Evolutionary conservation across 2,888 invertebrate species (phyloP).

Genomic region (Drosophila cyrtoloma): DNA sequence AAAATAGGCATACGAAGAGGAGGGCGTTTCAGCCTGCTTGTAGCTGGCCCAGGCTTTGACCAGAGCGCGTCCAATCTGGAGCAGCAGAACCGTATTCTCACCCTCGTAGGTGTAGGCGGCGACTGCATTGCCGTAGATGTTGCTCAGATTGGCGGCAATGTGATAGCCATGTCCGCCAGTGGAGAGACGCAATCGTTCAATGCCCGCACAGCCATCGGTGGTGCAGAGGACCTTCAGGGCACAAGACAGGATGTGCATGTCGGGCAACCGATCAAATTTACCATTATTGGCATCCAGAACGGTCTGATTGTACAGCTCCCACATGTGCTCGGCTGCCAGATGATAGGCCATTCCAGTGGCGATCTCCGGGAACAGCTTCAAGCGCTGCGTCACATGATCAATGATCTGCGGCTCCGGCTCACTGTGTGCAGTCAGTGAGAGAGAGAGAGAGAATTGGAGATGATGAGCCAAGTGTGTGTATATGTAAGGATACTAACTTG

Average conservation of each 20-base stretch:
- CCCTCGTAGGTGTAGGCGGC: slow-evolving; percentile 98
- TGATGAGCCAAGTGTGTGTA: not conserved
- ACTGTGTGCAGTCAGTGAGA: slow-evolving; percentile 84
- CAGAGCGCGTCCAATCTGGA: slow-evolving; percentile 94
- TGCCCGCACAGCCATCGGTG: slow-evolving; percentile 89
- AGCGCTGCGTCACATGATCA: slow-evolving; percentile 96
- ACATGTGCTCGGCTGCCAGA: slow-evolving; percentile 90
- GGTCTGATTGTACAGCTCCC: slow-evolving; percentile 93
- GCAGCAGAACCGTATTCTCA: slow-evolving; percentile 96
- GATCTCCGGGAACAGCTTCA: slow-evolving; percentile 94
- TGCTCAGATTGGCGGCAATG: slow-evolving; percentile 93
- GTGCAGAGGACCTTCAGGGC: slow-evolving; percentile 95
- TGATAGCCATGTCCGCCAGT: slow-evolving; percentile 99
- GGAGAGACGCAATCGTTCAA: slow-evolving; percentile 93
- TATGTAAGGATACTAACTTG: slow-evolving; percentile 86
- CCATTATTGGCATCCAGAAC: slow-evolving; percentile 92
- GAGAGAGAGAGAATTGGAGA: not conserved
- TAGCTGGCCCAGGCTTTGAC: slow-evolving; percentile 91
- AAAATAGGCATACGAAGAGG: slow-evolving; percentile 90
- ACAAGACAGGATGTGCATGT: slow-evolving; percentile 93
- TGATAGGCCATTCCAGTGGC: slow-evolving; percentile 92
- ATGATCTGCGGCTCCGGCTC: slow-evolving; percentile 94
- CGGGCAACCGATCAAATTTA: slow-evolving; percentile 91
- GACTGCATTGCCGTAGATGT: slow-evolving; percentile 92
- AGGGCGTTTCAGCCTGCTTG: slow-evolving; percentile 86